phyloP scores from a whole-genome alignment of 2,797 vertebrate genomes.

The Neoniphon sammara region DNA sequence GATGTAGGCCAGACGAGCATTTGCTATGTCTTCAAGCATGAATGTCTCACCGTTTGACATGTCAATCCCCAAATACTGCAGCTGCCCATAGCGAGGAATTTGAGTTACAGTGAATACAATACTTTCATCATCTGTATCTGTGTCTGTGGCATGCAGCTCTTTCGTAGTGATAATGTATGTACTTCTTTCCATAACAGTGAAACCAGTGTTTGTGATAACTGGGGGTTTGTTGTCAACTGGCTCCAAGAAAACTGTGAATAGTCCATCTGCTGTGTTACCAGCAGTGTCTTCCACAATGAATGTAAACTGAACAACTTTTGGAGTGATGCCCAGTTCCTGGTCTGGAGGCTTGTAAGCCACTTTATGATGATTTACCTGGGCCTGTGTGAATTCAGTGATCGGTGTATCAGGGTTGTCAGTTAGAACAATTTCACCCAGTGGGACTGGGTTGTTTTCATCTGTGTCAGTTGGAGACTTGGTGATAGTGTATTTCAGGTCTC shows the following conservation, averaged over 20 bases:
- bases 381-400: conserved; percentile 88
- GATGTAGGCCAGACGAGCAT: conserved; percentile 82
- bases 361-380: conserved; percentile 90
- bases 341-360: conserved; percentile 88
- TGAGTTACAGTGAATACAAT: conserved; percentile 86
- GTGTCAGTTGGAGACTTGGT: conserved; percentile 85
- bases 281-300: conserved; percentile 88
- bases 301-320: conserved; percentile 88
- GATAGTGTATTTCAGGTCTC: conserved; percentile 87
- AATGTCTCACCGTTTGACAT: conserved; percentile 86
- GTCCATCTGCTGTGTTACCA: conserved; percentile 84
- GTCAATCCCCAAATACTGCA: conserved; percentile 84
- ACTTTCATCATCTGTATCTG: conserved; percentile 86
- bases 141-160: conserved; percentile 87
- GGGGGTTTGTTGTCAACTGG: conserved; percentile 90
- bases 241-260: conserved; percentile 90
- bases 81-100: conserved; percentile 81
- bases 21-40: conserved; percentile 82
- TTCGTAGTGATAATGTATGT: conserved; percentile 83
- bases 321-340: conserved; percentile 87
- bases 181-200: conserved; percentile 84
- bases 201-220: conserved; percentile 87
- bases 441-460: conserved; percentile 86
- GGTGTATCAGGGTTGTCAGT: conserved; percentile 82
- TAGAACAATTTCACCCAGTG: conserved; percentile 85